Conservation (phyloP, 2,888 invertebrate genomes). For the Hypena proboscidalis region DNA sequence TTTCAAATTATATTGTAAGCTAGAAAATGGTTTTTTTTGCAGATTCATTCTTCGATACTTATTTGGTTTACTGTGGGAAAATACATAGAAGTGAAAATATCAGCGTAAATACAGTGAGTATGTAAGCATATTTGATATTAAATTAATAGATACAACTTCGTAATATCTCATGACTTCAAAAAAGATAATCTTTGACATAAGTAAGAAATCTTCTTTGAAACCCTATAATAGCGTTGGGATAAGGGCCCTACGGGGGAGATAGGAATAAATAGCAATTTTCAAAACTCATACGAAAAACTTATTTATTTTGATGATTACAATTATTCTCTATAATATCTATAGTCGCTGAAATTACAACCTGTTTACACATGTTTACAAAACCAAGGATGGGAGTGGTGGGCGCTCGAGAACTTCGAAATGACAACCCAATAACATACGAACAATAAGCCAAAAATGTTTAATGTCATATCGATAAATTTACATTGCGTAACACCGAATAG, state of each 20-base stretch:
- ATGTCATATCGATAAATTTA: constrained; percentile 84
- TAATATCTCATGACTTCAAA: too few relatives aligned
- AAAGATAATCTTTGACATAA: too few relatives aligned
- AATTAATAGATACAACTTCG: too few relatives aligned
- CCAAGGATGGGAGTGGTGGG: constrained; percentile 35
- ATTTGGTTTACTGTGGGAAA: too few relatives aligned
- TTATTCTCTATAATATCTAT: constrained; percentile 48
- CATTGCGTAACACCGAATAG: constrained; percentile 78
- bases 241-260: constrained; percentile 14
- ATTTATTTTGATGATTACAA: constrained; percentile 49
- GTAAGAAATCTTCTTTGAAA: too few relatives aligned
- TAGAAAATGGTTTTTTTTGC: too few relatives aligned
- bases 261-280: constrained; percentile 44
- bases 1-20: too few relatives aligned
- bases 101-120: too few relatives aligned
- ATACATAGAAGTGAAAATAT: too few relatives aligned
- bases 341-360: constrained; percentile 47
- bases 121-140: too few relatives aligned
- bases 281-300: constrained; percentile 47
- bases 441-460: constrained; percentile 85
- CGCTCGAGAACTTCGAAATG: constrained; percentile 43
- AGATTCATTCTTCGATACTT: too few relatives aligned
- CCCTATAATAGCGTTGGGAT: background rate
- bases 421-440: constrained; percentile 79
- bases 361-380: constrained; percentile 39